Evolutionary conservation across 2,888 invertebrate genomes (phyloP), one percentile per base, ranked within the genome.

Genomic region (Argyra leucocephala): DNA sequence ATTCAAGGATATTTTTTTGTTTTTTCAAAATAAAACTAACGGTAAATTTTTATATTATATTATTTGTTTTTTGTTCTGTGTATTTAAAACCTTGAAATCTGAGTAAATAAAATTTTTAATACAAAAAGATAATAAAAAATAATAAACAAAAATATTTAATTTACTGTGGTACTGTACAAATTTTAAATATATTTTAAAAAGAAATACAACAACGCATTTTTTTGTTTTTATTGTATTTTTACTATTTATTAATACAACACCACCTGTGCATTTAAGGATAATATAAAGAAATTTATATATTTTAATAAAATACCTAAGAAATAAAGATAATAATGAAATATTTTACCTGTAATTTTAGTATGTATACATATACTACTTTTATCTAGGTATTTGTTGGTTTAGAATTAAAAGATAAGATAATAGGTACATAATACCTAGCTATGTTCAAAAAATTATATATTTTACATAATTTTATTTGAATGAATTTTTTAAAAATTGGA

Each of bases 241-340:
- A 37, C 6, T 48, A 18, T 48, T 48, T 48, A 18, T 18, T 18
- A 15, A 15, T 48, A 48, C n/a, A 48, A 31, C 48, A 48, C 48
- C 48, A 48, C 48, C 48, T 48, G 48, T 48, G 48, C 48, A 18
- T 48, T n/a, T 48, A 48, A 48, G 48, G 48, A 48, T 18, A 48
- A 6, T 15, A 48, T 48, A 48, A n/a, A 48, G 18, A 48, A 48
- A 48, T n/a, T 15, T 48, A 48, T 48, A 18, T 48, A 48, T 48
- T 10, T 15, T 10, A 37, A 37, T 37, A 37, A 9, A 12, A 48
- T 48, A 48, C n/a, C 18, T 48, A 48, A 48, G 48, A 48, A 18
- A 48, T 48, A 48, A 48, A 9, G n/a, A 48, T 18, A 48, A 48
- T 48, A 48, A 48, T 48, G 48, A 48, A 15, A 5, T 48, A 31